Evolutionary conservation across 2,888 invertebrate species (phyloP).

Genomic region (Enchytraeus crypticus): DNA sequence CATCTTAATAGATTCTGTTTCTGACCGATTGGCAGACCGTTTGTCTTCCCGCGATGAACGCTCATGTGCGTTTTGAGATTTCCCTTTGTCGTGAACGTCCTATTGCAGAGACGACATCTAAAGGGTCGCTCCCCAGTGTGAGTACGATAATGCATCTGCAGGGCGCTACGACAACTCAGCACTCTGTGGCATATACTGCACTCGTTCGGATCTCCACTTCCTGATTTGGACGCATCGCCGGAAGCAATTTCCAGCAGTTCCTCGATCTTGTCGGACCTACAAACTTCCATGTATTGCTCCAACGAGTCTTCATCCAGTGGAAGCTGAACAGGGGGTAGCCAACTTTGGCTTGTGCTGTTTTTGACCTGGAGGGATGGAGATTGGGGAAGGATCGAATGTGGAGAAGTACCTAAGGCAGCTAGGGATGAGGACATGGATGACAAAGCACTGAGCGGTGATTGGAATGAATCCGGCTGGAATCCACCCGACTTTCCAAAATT

Average conservation of each 20-base stretch:
- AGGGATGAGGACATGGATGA: slow-evolving; percentile 17
- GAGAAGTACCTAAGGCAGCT: background rate
- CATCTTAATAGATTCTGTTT: slow-evolving; percentile 82
- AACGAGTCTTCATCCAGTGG: slow-evolving; percentile 38
- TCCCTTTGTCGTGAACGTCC: slow-evolving; percentile 97
- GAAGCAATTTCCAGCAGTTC: slow-evolving; percentile 95
- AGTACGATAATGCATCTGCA: slow-evolving; percentile 84
- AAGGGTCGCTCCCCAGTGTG: slow-evolving; percentile 49
- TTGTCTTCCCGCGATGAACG: slow-evolving; percentile 77
- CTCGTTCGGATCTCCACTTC: slow-evolving; percentile 77
- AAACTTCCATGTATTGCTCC: slow-evolving; percentile 71
- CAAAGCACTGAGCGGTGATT: slow-evolving; percentile 8
- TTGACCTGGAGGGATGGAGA: slow-evolving; percentile 14
- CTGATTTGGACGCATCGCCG: slow-evolving; percentile 72
- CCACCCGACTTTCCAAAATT: background rate
- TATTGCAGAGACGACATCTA: slow-evolving; percentile 51
- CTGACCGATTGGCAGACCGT: background rate
- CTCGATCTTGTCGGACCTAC: slow-evolving; percentile 91
- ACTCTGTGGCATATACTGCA: slow-evolving; percentile 95
- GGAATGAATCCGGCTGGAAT: background rate
- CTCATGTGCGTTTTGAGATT: slow-evolving; percentile 99
- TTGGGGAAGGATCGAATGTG: background rate
- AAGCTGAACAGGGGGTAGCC: slow-evolving; percentile 4
- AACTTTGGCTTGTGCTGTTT: slow-evolving; percentile 16
- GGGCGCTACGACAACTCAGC: slow-evolving; percentile 88